These are phyloP conservation scores for Blastobasis lacticolella DNA, from an alignment of 2,888 invertebrate genomes.

Conservation along the genomic window DNA sequence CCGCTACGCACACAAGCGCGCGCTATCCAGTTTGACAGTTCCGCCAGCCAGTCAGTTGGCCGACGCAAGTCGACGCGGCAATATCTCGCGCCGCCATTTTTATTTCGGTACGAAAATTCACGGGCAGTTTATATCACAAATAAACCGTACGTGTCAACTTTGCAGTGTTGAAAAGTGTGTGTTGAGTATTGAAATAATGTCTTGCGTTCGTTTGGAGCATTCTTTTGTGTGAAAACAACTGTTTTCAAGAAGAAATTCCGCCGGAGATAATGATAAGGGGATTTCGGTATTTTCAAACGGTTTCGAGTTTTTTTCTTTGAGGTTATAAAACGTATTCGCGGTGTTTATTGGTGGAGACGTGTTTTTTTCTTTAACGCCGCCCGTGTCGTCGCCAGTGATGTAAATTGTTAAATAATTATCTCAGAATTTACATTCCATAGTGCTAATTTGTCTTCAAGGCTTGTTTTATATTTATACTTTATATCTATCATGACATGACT, in stretches of 20 bases:
- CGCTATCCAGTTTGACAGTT: slow-evolving; percentile 66
- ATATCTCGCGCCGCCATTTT: slow-evolving; percentile 53
- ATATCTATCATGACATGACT: neutral
- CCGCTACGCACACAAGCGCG: slow-evolving; percentile 28
- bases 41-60: slow-evolving; percentile 55
- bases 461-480: slow-evolving; percentile 7
- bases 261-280: slow-evolving; percentile 19
- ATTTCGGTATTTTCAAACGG: slow-evolving; percentile 45
- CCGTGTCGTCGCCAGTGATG: slow-evolving; percentile 41
- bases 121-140: slow-evolving; percentile 51
- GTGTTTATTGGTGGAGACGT: slow-evolving; percentile 20
- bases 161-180: slow-evolving; percentile 39
- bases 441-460: slow-evolving; percentile 29
- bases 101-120: slow-evolving; percentile 42
- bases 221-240: no score
- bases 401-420: slow-evolving; percentile 62
- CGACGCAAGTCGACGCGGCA: slow-evolving; percentile 66
- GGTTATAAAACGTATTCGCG: slow-evolving; percentile 37
- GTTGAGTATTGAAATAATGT: slow-evolving; percentile 10
- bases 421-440: slow-evolving; percentile 31
- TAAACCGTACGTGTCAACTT: slow-evolving; percentile 57
- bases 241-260: neutral
- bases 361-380: slow-evolving; percentile 34
- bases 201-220: slow-evolving; percentile 26
- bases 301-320: slow-evolving; percentile 26